A percentile compares a stretch with the other conserved stretches of the same genome.
These are phyloP conservation scores for Trichonephila clavipes DNA, from an alignment of 1,140 invertebrate species.

Conservation along the genomic window DNA sequence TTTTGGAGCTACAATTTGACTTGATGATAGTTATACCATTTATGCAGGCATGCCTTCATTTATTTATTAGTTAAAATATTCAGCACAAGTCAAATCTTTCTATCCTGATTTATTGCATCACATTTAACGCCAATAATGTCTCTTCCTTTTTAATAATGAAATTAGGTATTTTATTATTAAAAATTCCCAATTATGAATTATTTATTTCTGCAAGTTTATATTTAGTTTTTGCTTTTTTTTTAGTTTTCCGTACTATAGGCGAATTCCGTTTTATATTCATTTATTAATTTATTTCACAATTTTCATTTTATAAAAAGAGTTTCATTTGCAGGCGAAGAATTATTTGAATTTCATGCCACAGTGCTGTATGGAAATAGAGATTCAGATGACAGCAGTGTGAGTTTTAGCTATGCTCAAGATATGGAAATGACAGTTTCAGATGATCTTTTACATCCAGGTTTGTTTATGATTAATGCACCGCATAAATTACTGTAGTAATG, in stretches of 20 bases:
- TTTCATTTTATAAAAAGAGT: neutral
- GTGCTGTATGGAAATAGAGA: slow-evolving; percentile 84
- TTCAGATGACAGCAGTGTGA: slow-evolving; percentile 77
- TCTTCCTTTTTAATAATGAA: no score
- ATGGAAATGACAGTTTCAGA: slow-evolving; percentile 75
- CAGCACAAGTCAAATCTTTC: no score
- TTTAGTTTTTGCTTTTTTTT: neutral
- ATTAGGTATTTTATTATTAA: no score
- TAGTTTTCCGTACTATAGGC: neutral
- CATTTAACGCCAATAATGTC: no score
- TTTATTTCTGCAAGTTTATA: neutral
- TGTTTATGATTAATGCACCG: neutral
- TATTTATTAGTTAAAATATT: no score
- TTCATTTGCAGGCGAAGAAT: slow-evolving; percentile 84
- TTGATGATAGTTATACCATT: no score
- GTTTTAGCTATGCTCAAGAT: slow-evolving; percentile 75
- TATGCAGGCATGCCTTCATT: no score
- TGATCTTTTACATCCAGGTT: slow-evolving; percentile 73
- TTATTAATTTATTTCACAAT: neutral
- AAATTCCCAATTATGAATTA: no score
- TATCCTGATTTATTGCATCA: no score
- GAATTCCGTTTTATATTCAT: neutral
- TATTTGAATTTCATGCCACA: slow-evolving; percentile 95
- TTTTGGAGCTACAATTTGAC: no score
- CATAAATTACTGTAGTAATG: no score